These are phyloP conservation scores for Steinernema feltiae DNA, from an alignment of 1,140 invertebrate genomes.

Conservation along the genomic window DNA sequence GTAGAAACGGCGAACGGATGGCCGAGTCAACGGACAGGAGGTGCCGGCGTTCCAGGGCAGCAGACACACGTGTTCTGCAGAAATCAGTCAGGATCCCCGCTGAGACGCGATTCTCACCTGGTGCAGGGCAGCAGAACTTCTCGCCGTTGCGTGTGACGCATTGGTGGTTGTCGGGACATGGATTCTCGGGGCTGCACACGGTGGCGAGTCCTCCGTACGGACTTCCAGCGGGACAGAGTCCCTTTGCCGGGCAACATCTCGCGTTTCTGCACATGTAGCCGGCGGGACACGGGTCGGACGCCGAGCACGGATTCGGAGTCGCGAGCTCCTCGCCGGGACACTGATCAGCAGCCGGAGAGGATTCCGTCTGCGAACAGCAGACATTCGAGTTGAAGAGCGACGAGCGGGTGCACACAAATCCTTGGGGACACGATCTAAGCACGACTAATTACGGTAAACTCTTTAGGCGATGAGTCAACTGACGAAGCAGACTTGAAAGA, in stretches of 20 bases:
- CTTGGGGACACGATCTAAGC: constrained; percentile 45
- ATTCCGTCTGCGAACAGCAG: constrained; percentile 34
- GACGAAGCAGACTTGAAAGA: constrained; percentile 13
- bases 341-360: constrained; percentile 31
- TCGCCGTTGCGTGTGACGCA: constrained; percentile 52
- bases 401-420: constrained; percentile 30
- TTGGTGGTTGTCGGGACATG: constrained; percentile 55
- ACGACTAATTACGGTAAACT: neutral
- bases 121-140: constrained; percentile 54
- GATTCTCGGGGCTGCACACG: constrained; percentile 44
- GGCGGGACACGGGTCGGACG: constrained; percentile 45
- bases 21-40: constrained; percentile 26
- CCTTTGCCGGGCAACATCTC: constrained; percentile 52
- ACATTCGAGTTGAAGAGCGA: constrained; percentile 28
- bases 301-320: constrained; percentile 49
- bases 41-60: constrained; percentile 32
- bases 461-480: constrained; percentile 22
- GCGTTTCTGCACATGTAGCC: constrained; percentile 51
- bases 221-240: constrained; percentile 50
- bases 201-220: constrained; percentile 54
- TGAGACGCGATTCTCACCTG: constrained; percentile 41
- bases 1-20: constrained; percentile 50
- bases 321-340: constrained; percentile 49
- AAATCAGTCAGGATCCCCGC: neutral
- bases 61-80: constrained; percentile 39